Conservation (phyloP, 2,888 invertebrate species). For the Phlogophora meticulosa region DNA sequence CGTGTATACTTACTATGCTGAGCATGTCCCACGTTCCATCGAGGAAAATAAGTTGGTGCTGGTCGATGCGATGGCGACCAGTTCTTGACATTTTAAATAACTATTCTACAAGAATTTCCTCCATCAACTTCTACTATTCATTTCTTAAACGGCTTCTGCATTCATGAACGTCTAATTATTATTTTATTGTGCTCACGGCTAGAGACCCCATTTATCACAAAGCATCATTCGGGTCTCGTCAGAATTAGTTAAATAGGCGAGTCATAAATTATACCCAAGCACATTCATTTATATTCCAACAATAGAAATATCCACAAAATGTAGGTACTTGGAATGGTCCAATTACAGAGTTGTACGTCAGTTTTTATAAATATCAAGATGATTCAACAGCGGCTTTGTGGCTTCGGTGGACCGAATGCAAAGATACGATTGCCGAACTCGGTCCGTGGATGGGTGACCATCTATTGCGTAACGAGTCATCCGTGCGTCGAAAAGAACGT, state of each 20-base stretch:
- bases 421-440: too few species aligned
- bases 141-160: conserved; percentile 13
- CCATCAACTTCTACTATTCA: not conserved
- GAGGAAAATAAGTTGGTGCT: conserved; percentile 24
- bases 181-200: conserved; percentile 3
- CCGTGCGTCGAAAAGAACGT: too few species aligned
- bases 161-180: not conserved
- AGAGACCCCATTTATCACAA: conserved; percentile 27
- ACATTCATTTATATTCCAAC: conserved; percentile 1
- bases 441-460: too few species aligned
- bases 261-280: conserved; percentile 30
- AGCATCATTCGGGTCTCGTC: conserved; percentile 14
- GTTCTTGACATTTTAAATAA: conserved; percentile 9
- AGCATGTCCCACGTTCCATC: conserved; percentile 1
- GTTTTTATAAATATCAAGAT: not conserved
- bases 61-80: not conserved
- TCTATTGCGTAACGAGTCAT: too few species aligned
- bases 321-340: conserved; percentile 3
- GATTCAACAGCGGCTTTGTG: too few species aligned
- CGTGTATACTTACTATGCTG: conserved; percentile 17
- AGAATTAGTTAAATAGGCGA: conserved; percentile 21
- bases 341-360: conserved; percentile 11
- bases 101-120: not conserved
- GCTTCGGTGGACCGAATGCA: too few species aligned
- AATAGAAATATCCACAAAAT: conserved; percentile 18